A percentile compares a stretch with the other conserved stretches of the same genome.
Evolutionary conservation across 2,888 invertebrate species (phyloP).

Genomic region (Chloroclystis v-ata): DNA sequence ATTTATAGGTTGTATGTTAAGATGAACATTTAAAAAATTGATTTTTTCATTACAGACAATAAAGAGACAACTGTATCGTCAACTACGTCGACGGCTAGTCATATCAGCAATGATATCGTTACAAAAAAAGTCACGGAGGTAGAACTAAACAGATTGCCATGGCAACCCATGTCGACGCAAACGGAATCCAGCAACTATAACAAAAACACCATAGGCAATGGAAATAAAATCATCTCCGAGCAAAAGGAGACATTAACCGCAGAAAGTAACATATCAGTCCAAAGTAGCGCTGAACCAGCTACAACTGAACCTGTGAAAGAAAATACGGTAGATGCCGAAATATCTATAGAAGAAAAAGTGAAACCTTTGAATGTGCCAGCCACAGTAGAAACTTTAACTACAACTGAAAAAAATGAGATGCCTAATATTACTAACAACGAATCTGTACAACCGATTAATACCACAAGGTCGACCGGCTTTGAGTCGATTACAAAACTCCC

Average conservation of each 20-base stretch:
- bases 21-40: too few species aligned
- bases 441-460: slow-evolving; percentile 53
- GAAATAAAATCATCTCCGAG: slow-evolving; percentile 40
- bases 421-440: slow-evolving; percentile 42
- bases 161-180: slow-evolving; percentile 45
- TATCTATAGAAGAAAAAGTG: slow-evolving; percentile 38
- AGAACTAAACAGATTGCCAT: slow-evolving; percentile 51
- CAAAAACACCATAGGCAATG: not conserved
- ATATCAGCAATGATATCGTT: slow-evolving; percentile 50
- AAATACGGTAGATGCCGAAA: slow-evolving; percentile 31
- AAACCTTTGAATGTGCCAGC: slow-evolving; percentile 50
- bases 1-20: too few species aligned
- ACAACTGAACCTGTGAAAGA: slow-evolving; percentile 38
- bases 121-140: slow-evolving; percentile 53
- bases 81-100: slow-evolving; percentile 38
- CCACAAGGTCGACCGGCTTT: slow-evolving; percentile 60
- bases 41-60: slow-evolving; percentile 51
- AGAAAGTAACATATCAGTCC: slow-evolving; percentile 56
- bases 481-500: slow-evolving; percentile 74
- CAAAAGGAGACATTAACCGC: slow-evolving; percentile 53
- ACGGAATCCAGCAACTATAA: slow-evolving; percentile 31
- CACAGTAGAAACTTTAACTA: slow-evolving; percentile 37
- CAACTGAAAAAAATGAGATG: slow-evolving; percentile 39
- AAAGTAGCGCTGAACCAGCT: slow-evolving; percentile 45
- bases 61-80: slow-evolving; percentile 44